Evolutionary conservation across 2,888 invertebrate species (phyloP).

Genomic region (Drosophila macrospina): DNA sequence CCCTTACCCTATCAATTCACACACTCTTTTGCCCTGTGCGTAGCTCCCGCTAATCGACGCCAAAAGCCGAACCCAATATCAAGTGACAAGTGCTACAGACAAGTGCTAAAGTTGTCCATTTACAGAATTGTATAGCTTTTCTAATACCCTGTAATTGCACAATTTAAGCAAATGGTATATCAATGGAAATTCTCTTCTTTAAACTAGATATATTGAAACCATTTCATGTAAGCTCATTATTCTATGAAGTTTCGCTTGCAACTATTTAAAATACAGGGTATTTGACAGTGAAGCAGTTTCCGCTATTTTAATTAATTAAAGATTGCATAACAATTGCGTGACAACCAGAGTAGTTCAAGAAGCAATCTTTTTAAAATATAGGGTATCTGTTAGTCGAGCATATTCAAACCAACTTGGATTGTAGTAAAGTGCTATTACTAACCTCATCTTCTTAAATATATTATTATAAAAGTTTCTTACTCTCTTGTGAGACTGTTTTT

Average conservation of each 20-base stretch:
- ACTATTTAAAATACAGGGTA: not conserved
- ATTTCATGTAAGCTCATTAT: not conserved
- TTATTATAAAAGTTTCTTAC: too few relatives aligned
- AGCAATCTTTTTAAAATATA: not conserved
- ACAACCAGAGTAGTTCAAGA: not conserved
- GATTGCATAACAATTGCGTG: not conserved
- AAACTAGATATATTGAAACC: not conserved
- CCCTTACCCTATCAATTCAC: too few relatives aligned
- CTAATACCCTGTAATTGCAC: conserved; percentile 10
- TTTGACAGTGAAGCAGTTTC: not conserved
- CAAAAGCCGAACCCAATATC: conserved; percentile 52
- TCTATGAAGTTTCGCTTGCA: not conserved
- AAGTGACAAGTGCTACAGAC: conserved; percentile 44
- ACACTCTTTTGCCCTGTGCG: not conserved
- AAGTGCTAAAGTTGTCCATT: not conserved
- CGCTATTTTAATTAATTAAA: not conserved
- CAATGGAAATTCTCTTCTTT: not conserved
- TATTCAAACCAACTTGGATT: too few relatives aligned
- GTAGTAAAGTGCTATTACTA: too few relatives aligned
- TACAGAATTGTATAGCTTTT: not conserved
- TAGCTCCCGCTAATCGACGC: conserved; percentile 61
- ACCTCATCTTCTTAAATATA: too few relatives aligned
- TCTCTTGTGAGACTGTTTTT: too few relatives aligned
- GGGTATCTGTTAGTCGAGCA: not conserved
- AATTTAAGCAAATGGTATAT: too few relatives aligned